phyloP scores from a whole-genome alignment of 2,797 vertebrate species.

The Alca torda region DNA sequence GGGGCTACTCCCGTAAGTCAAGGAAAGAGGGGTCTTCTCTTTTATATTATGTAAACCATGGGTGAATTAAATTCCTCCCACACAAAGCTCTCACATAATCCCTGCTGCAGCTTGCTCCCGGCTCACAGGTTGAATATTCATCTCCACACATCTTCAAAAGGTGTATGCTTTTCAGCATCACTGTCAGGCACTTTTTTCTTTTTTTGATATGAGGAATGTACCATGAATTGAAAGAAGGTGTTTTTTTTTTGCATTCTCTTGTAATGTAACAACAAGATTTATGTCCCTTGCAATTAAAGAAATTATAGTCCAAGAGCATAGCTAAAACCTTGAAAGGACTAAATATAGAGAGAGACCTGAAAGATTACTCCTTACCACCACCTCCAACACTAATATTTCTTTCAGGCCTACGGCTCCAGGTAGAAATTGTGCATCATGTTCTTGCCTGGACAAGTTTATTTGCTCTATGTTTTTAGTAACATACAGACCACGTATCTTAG shows the following conservation, averaged over 20 bases:
- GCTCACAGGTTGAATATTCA: constrained; percentile 31
- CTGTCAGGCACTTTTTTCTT: not conserved
- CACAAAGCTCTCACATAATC: constrained; percentile 26
- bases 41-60: not conserved
- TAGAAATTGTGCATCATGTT: not conserved
- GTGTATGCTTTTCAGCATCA: not conserved
- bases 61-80: constrained; percentile 44
- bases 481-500: not conserved
- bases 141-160: constrained; percentile 16
- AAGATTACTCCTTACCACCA: constrained; percentile 21
- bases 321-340: constrained; percentile 33
- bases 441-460: constrained; percentile 7
- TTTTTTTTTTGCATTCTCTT: constrained; percentile 15
- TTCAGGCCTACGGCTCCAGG: not conserved
- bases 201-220: not conserved
- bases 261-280: constrained; percentile 10
- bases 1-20: not conserved
- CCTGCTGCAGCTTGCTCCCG: constrained; percentile 12
- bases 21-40: constrained; percentile 41
- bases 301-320: not conserved
- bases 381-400: constrained; percentile 21
- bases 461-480: not conserved
- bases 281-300: constrained; percentile 34
- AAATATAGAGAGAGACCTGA: not conserved
- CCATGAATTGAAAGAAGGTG: not conserved